Evolutionary conservation across 2,888 invertebrate genomes (phyloP).

Genomic region (Chirona hameri): DNA sequence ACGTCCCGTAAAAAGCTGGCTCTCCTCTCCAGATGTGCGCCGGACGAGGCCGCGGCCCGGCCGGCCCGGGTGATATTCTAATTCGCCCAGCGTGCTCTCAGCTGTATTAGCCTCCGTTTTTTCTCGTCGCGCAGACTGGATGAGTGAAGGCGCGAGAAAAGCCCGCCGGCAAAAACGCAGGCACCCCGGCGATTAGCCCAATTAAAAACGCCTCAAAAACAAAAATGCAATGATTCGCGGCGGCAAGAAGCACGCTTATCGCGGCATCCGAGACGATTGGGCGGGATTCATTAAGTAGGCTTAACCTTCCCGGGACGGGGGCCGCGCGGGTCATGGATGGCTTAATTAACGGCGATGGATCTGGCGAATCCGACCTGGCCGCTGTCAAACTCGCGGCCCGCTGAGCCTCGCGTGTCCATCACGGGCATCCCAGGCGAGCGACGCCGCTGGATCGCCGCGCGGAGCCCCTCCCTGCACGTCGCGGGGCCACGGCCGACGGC

Average conservation of each 20-base stretch:
- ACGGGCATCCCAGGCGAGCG: background rate
- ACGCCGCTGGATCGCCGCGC: background rate
- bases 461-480: background rate
- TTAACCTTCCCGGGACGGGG: background rate
- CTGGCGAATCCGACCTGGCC: background rate
- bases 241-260: slow-evolving; percentile 24
- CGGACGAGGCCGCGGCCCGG: background rate
- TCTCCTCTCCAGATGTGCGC: background rate
- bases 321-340: slow-evolving; percentile 1
- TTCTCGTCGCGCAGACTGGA: background rate
- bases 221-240: slow-evolving; percentile 2
- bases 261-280: slow-evolving; percentile 5
- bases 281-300: slow-evolving; percentile 8
- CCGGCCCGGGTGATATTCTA: background rate
- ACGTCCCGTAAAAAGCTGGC: background rate
- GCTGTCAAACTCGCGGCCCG: background rate
- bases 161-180: background rate
- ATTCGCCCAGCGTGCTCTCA: slow-evolving; percentile 2
- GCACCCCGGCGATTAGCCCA: slow-evolving; percentile 28
- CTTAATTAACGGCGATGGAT: slow-evolving; percentile 1
- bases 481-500: background rate
- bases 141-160: slow-evolving; percentile 29
- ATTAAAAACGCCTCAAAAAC: slow-evolving; percentile 24
- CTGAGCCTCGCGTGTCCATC: background rate
- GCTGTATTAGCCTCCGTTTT: slow-evolving; percentile 24